phyloP scores from a whole-genome alignment of 2,113 vertebrate genomes.

The Talpa occidentalis region DNA sequence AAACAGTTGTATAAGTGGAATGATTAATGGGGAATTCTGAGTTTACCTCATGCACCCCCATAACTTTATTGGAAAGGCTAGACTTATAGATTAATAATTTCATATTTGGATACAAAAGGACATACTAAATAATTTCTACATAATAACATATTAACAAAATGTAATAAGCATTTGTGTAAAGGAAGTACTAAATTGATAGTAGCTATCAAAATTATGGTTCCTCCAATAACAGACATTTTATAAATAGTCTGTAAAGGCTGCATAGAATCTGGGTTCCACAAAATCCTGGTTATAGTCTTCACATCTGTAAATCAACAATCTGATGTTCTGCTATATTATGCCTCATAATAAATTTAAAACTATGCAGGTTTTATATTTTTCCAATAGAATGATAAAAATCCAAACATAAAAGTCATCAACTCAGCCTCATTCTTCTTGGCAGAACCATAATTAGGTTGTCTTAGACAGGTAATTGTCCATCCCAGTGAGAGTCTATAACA shows the following conservation, averaged over 20 bases:
- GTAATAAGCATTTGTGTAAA: slow-evolving; percentile 32
- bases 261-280: slow-evolving; percentile 64
- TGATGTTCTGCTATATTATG: slow-evolving; percentile 71
- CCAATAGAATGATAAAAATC: slow-evolving; percentile 48
- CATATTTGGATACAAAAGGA: not conserved
- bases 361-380: slow-evolving; percentile 53
- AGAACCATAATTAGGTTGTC: slow-evolving; percentile 60
- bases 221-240: slow-evolving; percentile 49
- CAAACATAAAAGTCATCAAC: not conserved
- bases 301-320: slow-evolving; percentile 66
- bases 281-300: slow-evolving; percentile 63
- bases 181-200: slow-evolving; percentile 23
- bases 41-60: not conserved
- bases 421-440: slow-evolving; percentile 4
- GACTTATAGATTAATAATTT: slow-evolving; percentile 42
- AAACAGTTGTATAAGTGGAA: not conserved
- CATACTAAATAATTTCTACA: slow-evolving; percentile 30
- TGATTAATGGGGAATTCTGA: not conserved
- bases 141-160: slow-evolving; percentile 8
- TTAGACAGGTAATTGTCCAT: slow-evolving; percentile 32
- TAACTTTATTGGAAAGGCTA: not conserved
- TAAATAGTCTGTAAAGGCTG: slow-evolving; percentile 43
- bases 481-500: not conserved
- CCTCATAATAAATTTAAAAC: slow-evolving; percentile 71
- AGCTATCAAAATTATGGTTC: slow-evolving; percentile 54